Evolutionary conservation across 2,113 vertebrate species (phyloP), one percentile per base, ranked within the genome.

Genomic region (Archilochus colubris): DNA sequence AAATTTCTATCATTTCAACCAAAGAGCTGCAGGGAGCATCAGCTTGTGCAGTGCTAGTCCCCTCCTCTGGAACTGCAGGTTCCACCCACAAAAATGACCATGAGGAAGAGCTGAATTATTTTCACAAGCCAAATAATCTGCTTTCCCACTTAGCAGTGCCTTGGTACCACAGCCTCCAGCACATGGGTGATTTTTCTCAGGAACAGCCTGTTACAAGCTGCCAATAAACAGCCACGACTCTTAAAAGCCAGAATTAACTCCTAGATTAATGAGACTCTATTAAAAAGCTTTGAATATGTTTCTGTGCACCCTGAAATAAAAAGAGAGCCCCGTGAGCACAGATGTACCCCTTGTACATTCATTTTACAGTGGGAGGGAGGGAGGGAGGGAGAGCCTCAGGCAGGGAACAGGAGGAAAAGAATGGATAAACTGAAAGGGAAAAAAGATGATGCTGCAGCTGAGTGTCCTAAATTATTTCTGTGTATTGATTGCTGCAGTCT

Each of bases 1-100:
- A 76, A 84, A 93, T 72, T 79, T 40, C 14, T 22, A 88, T 50
- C 17, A 25, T 44, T 91, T 83, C 72, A 54, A 54, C 36, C 46
- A 53, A 67, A 36, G 31, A 79, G 50, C 66, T 54, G 5, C 54
- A 82, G 66, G 82, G 74, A 70, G 24, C 8, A 3, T 43, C 67
- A 78, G 70, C 16, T n/a, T 18, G 4, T 14, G 36, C 58, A 48
- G 28, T 53, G 50, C 30, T 61, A 8, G 4, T 64, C 53, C 33
- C 31, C 40, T 80, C 3, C 63, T 83, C 83, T 14, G 30, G 7
- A 46, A 79, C 36, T n/a, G 25, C 84, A 62, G 58, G 76, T 70
- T 70, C 79, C 54, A 76, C 27, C 72, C 16, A 0, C 58, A 73
- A 72, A 88, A 64, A 51, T 7, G 25, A 31, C 50, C 54, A 74